These are phyloP conservation scores for Isaurus tuberculatus DNA, from an alignment of 92 coral and sea anemone species.

Conservation along the genomic window DNA sequence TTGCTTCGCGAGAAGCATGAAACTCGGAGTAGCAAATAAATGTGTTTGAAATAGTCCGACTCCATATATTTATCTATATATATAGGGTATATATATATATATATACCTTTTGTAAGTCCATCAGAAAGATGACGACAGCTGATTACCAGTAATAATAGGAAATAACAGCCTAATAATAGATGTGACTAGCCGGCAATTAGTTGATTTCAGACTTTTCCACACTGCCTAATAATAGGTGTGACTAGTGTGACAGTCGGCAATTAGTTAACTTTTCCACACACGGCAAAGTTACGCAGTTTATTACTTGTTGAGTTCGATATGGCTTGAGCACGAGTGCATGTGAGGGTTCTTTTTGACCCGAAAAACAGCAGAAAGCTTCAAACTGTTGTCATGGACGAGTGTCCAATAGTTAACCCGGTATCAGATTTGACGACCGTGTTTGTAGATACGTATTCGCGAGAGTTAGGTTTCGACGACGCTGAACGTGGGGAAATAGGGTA, in stretches of 20 bases:
- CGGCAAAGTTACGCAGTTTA: constrained; percentile 3
- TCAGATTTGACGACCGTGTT: constrained; percentile 3
- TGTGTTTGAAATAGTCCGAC: too few relatives aligned
- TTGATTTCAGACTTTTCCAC: constrained; percentile 4
- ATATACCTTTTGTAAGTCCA: too few relatives aligned
- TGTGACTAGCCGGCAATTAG: constrained; percentile 7
- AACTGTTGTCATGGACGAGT: not conserved
- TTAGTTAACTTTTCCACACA: constrained; percentile 7
- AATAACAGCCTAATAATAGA: constrained; percentile 2
- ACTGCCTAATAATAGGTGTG: not conserved
- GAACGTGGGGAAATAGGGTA: constrained; percentile 8
- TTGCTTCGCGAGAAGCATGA: too few relatives aligned
- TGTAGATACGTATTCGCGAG: constrained; percentile 6
- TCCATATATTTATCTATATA: too few relatives aligned
- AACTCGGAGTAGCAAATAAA: too few relatives aligned
- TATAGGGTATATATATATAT: too few relatives aligned
- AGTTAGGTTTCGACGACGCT: not conserved
- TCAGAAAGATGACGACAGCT: constrained; percentile 1
- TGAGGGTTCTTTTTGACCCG: constrained; percentile 28
- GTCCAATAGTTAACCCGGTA: not conserved
- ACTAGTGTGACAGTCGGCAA: not conserved
- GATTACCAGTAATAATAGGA: not conserved
- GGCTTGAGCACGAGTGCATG: constrained; percentile 12
- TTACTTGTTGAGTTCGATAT: constrained; percentile 19
- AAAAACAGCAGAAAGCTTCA: constrained; percentile 7